Base-by-base conservation (phyloP, 2,888 invertebrate genomes). In the Allygus modestus region DNA sequence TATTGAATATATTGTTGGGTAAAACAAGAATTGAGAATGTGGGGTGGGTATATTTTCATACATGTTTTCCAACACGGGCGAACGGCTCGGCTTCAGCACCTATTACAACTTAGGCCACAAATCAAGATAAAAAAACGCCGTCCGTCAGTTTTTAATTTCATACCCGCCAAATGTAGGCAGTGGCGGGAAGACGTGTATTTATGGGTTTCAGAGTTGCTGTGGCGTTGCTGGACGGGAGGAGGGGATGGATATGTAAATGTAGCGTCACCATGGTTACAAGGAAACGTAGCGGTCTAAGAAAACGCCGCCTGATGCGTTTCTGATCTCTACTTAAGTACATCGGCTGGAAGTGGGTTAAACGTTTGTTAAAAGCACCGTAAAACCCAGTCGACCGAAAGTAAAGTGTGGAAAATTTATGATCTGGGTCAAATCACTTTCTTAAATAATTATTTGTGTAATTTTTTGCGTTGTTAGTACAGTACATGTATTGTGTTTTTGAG, bases 241-340 rank as follows among this genome's bases (percentile, higher is more conserved):
- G 46, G 69, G 81, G 69, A 26, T 69, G 28, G 43, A 28, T 43
- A 82, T 82, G 82, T 69, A 82, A 82, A 82, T 82, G 65, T 69
- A 23, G 23, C 28, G 82, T 82, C 26, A 31, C 82, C 65, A 82
- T 82, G 82, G 82, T 82, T 26, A 82, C 82, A 82, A 65, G 82
- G 46, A 82, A 82, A 65, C 82, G 69, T 43, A 73, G 43, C 28
- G 82, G 69, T 41, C 82, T 82, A 82, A 82, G 82, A 82, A 82
- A 82, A 69, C 69, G 69, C 41, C 65, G 41, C 41, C 41, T 73
- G 73, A 73, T 73, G 73, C 43, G 73, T 73, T 73, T 73, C 73
- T 73, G 73, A 73, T 73, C 73, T 73, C 69, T 33, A 69, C 69
- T 69, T 69, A 33, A 69, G 69, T 69, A 69, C 69, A 69, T 33